Conservation (phyloP, 2,888 invertebrate species). For the Cataglyphis cursor region DNA sequence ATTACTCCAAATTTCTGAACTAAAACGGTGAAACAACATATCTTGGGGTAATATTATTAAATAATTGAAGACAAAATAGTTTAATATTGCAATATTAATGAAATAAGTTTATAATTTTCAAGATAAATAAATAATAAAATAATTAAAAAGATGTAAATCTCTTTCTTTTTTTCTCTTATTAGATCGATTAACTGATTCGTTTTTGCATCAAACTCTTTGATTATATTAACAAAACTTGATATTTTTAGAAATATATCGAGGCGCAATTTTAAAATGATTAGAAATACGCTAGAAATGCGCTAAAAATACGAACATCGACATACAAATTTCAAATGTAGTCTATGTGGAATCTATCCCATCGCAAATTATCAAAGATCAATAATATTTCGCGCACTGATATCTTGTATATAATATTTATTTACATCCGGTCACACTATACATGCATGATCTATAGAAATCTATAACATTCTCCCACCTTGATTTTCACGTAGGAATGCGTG, state of each 20-base stretch:
- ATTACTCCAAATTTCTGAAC: not conserved
- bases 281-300: too few relatives aligned
- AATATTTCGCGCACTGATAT: constrained; percentile 21
- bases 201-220: not conserved
- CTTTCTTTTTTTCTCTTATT: not conserved
- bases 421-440: not conserved
- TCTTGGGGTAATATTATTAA: not conserved
- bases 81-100: not conserved
- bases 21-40: not conserved
- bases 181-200: not conserved
- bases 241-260: not conserved
- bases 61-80: not conserved
- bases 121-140: not conserved
- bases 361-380: constrained; percentile 62
- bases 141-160: not conserved
- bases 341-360: not conserved
- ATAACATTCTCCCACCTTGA: constrained; percentile 87
- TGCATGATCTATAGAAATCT: not conserved
- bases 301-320: too few relatives aligned
- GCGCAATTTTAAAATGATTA: not conserved
- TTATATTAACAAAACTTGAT: not conserved
- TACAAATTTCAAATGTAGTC: not conserved
- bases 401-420: not conserved
- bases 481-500: constrained; percentile 89
- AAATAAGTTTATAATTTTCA: not conserved